These are phyloP conservation scores for Nemoura dubitans DNA, from an alignment of 2,888 invertebrate genomes.

Conservation along the genomic window DNA sequence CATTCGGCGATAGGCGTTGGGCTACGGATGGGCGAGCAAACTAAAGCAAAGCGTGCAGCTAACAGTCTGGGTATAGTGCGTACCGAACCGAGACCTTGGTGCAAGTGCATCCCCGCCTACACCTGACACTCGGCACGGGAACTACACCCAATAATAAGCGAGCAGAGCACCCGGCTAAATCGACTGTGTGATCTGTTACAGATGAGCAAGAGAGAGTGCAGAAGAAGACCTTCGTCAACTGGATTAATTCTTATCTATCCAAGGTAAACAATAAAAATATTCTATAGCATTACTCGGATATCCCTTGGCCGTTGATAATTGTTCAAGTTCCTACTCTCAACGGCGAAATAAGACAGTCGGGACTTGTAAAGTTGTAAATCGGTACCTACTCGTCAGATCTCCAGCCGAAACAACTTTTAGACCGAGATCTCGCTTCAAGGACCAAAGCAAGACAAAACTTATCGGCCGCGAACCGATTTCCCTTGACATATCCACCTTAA, in stretches of 20 bases:
- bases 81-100: too few relatives aligned
- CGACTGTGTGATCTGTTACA: conserved; percentile 63
- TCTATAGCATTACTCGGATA: not conserved
- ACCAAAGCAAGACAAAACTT: not conserved
- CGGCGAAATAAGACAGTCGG: too few relatives aligned
- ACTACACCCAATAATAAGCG: too few relatives aligned
- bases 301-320: conserved; percentile 17
- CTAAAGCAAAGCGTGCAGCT: too few relatives aligned
- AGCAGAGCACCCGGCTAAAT: not conserved
- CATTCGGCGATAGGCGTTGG: too few relatives aligned
- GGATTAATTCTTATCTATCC: conserved; percentile 97
- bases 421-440: not conserved
- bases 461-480: not conserved
- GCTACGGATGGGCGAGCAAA: too few relatives aligned
- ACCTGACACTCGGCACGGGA: too few relatives aligned
- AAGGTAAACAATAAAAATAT: conserved; percentile 73
- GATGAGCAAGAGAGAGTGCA: conserved; percentile 99
- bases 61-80: too few relatives aligned
- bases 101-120: too few relatives aligned
- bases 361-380: too few relatives aligned
- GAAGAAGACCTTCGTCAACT: conserved; percentile 98
- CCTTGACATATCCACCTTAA: not conserved
- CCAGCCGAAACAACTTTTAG: not conserved
- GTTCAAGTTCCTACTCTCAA: not conserved
- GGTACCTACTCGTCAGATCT: not conserved